Conservation (phyloP, 1,140 invertebrate genomes). For the Schlechtendalia chinensis region DNA sequence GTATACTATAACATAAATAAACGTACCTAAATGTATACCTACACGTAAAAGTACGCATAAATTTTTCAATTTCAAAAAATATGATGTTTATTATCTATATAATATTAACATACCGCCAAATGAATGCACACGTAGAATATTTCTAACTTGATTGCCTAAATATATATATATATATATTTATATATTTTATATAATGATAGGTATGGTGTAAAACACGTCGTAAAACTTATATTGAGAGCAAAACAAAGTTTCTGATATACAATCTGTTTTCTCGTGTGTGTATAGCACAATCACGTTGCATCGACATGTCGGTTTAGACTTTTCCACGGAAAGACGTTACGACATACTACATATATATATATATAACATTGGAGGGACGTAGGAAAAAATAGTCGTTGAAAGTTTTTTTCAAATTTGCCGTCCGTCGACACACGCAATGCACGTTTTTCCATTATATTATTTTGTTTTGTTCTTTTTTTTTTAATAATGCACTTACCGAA, state of each 20-base stretch:
- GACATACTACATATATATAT: not conserved
- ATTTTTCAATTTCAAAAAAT: no score
- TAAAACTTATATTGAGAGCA: constrained; percentile 9
- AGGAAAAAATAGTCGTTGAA: constrained; percentile 21
- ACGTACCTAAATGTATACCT: no score
- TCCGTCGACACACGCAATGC: not conserved
- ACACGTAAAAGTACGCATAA: no score
- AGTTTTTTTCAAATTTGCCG: constrained; percentile 14
- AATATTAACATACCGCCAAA: not conserved
- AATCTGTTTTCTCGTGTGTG: not conserved
- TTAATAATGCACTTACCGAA: constrained; percentile 1
- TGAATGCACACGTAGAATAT: no score
- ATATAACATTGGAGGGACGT: no score
- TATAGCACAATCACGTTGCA: not conserved
- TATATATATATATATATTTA: no score
- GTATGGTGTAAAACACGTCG: not conserved
- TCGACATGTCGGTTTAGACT: not conserved
- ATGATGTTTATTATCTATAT: not conserved
- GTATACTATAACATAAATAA: no score
- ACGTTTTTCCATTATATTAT: constrained; percentile 36
- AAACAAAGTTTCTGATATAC: constrained; percentile 26
- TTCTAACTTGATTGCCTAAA: no score
- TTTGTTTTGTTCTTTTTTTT: not conserved
- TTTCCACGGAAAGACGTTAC: not conserved
- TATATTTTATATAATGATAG: no score